phyloP scores from a whole-genome alignment of 2,113 vertebrate genomes.

The Promerops cafer region DNA sequence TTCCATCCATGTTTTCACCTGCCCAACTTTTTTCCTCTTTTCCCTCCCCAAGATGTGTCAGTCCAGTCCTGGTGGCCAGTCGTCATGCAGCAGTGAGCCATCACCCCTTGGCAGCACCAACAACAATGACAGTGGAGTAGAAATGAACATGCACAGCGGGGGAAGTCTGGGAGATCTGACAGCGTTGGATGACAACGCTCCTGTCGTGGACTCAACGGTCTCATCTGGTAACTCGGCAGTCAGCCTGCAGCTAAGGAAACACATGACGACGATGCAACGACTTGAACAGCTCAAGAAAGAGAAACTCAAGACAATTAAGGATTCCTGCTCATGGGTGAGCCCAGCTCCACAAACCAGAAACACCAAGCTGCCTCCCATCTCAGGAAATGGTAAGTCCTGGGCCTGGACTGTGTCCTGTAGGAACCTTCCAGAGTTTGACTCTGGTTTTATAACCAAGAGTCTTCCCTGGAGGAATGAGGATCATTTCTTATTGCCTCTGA shows the following conservation, averaged over 20 bases:
- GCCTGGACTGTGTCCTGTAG: background rate
- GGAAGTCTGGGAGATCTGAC: slow-evolving; percentile 96
- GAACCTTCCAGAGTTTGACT: background rate
- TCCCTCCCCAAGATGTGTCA: slow-evolving; percentile 84
- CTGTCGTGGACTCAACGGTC: slow-evolving; percentile 85
- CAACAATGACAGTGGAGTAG: slow-evolving; percentile 98
- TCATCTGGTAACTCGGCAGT: slow-evolving; percentile 79
- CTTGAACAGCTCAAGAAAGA: slow-evolving; percentile 97
- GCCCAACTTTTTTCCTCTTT: background rate
- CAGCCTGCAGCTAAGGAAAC: slow-evolving; percentile 89
- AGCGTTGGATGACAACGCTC: slow-evolving; percentile 79
- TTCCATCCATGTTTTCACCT: background rate
- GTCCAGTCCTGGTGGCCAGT: slow-evolving; percentile 96
- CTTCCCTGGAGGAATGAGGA: background rate
- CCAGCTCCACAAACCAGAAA: slow-evolving; percentile 82
- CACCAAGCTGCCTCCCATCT: slow-evolving; percentile 94
- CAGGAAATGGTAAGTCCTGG: slow-evolving; percentile 80
- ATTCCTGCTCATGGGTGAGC: slow-evolving; percentile 88
- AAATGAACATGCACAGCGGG: slow-evolving; percentile 91
- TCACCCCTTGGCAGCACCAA: slow-evolving; percentile 93
- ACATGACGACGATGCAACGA: slow-evolving; percentile 82
- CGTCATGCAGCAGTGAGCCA: slow-evolving; percentile 96
- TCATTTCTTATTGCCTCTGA: background rate
- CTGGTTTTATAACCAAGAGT: background rate
- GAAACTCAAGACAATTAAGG: slow-evolving; percentile 90